These are phyloP conservation scores for Aphelenchoides besseyi DNA, from an alignment of 1,140 invertebrate genomes.

Conservation along the genomic window DNA sequence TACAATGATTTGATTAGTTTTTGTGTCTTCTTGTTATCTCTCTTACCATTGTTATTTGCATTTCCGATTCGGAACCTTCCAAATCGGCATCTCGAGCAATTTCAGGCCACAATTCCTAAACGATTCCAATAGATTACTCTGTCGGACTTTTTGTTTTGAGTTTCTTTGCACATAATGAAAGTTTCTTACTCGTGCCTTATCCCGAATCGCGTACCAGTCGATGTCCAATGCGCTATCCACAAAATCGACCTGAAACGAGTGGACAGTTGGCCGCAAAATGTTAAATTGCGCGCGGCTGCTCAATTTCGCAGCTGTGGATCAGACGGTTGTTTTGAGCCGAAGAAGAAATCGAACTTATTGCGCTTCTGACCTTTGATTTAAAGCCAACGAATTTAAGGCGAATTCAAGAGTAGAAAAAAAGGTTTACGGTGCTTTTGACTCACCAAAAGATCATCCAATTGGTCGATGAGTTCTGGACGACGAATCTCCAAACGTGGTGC, in stretches of 20 bases:
- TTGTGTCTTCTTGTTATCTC: background rate
- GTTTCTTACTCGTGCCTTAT: constrained; percentile 39
- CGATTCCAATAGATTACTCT: too few relatives aligned
- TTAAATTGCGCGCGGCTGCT: background rate
- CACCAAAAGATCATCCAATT: constrained; percentile 28
- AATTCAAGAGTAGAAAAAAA: constrained; percentile 16
- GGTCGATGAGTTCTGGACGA: constrained; percentile 20
- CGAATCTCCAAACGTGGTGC: constrained; percentile 18
- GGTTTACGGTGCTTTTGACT: too few relatives aligned
- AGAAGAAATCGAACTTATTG: background rate
- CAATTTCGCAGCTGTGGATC: background rate
- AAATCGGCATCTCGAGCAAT: constrained; percentile 6
- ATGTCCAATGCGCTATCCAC: constrained; percentile 34
- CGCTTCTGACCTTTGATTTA: background rate
- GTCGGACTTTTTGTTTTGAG: too few relatives aligned
- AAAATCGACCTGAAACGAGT: constrained; percentile 32
- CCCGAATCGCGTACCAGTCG: constrained; percentile 45
- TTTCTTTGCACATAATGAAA: too few relatives aligned
- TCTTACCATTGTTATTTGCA: constrained; percentile 51
- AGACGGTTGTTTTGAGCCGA: background rate
- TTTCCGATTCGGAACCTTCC: constrained; percentile 40
- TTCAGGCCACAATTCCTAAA: constrained; percentile 34
- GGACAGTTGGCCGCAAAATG: background rate
- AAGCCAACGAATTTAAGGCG: background rate
- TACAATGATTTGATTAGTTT: constrained; percentile 24